Evolutionary conservation across 2,113 vertebrate species (phyloP).

Genomic region (Mormoops blainvillei): DNA sequence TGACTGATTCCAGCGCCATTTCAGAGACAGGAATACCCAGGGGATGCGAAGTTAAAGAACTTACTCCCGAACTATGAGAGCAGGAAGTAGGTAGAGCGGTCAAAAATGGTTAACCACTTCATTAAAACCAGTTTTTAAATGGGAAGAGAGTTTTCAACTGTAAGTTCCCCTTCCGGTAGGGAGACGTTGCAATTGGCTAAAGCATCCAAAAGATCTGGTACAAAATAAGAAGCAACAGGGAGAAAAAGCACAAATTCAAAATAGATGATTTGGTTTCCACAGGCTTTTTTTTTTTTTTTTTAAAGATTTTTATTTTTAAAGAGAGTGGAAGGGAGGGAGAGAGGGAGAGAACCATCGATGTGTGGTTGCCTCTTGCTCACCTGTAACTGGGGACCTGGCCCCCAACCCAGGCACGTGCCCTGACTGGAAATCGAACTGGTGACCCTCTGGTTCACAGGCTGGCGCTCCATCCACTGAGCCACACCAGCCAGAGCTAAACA

Average conservation of each 20-base stretch:
- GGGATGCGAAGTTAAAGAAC: neutral
- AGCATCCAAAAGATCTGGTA: neutral
- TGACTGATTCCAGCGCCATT: neutral
- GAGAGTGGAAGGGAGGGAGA: no score
- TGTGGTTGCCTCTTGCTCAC: no score
- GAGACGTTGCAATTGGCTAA: neutral
- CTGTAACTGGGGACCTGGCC: no score
- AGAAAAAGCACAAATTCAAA: neutral
- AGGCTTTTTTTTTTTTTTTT: no score
- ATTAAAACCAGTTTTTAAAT: accelerated
- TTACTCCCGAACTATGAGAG: neutral
- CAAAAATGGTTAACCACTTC: neutral
- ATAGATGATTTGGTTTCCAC: neutral
- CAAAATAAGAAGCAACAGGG: neutral
- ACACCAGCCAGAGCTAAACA: neutral
- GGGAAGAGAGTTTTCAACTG: neutral
- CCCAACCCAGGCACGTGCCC: no score
- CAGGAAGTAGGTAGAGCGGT: neutral
- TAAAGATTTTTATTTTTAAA: no score
- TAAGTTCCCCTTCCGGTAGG: neutral
- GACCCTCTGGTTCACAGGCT: no score
- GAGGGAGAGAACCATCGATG: no score
- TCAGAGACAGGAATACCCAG: neutral
- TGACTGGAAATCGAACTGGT: no score
- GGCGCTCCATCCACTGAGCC: no score